These are phyloP conservation scores for Prenolepis imparis DNA, from an alignment of 2,888 invertebrate genomes.

Conservation along the genomic window DNA sequence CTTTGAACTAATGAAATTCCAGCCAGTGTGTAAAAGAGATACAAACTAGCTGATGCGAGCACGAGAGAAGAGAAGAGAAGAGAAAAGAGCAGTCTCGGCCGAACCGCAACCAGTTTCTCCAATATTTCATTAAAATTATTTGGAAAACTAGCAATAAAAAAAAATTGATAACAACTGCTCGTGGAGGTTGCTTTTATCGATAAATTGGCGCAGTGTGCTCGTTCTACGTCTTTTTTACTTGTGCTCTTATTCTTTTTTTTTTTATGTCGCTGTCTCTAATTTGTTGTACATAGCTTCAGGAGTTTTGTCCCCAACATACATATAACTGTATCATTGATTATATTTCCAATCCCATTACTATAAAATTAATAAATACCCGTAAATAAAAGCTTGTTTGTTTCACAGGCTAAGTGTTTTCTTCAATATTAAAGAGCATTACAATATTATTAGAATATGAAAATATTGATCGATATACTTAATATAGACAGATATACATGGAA, in stretches of 20 bases:
- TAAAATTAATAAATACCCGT: not conserved
- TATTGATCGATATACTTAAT: not conserved
- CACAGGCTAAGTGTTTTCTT: not conserved
- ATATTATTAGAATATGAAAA: not conserved
- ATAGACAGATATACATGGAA: not conserved
- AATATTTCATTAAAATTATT: conserved; percentile 57
- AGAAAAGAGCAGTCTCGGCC: conserved; percentile 10
- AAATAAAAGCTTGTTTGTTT: not conserved
- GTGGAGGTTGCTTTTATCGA: conserved; percentile 40
- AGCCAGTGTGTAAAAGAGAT: conserved; percentile 9
- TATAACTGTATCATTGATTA: conserved; percentile 19
- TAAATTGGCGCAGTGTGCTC: conserved; percentile 37
- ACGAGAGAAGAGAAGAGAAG: not conserved
- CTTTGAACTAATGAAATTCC: conserved; percentile 48
- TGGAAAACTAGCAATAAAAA: conserved; percentile 39
- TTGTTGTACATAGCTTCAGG: conserved; percentile 15
- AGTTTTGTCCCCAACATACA: not conserved
- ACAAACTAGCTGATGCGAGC: conserved; percentile 3
- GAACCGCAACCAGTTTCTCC: conserved; percentile 44
- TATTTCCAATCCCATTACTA: conserved; percentile 4
- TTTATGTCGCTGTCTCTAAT: conserved; percentile 23
- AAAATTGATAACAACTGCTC: conserved; percentile 19
- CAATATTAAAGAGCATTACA: not conserved
- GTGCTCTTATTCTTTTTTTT: not conserved
- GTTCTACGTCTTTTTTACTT: conserved; percentile 28